A percentile compares a stretch with the other conserved stretches of the same genome.
Evolutionary conservation across 2,888 invertebrate genomes (phyloP).

Genomic region (Agelastica alni): DNA sequence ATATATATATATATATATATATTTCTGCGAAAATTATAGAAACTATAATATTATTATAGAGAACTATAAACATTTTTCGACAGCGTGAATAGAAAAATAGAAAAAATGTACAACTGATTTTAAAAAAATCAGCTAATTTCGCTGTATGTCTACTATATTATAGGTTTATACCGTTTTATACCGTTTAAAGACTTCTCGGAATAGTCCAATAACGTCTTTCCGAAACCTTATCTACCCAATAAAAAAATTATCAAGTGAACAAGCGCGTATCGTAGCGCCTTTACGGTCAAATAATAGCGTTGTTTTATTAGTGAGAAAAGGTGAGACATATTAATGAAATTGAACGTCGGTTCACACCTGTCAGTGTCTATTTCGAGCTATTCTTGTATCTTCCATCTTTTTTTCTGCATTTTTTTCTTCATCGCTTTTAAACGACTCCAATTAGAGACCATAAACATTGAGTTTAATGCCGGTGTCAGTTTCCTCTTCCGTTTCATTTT

Average conservation of each 20-base stretch:
- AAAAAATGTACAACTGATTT: no score
- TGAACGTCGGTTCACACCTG: slow-evolving; percentile 17
- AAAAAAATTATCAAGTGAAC: background rate
- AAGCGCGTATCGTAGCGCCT: background rate
- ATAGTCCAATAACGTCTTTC: background rate
- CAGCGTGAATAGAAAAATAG: no score
- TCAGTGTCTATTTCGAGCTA: slow-evolving; percentile 3
- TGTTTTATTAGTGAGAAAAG: slow-evolving; percentile 8
- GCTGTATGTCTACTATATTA: no score
- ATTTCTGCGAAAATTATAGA: no score
- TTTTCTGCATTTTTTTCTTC: slow-evolving; percentile 8
- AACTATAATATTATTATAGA: no score
- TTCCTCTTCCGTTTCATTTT: slow-evolving; percentile 20
- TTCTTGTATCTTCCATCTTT: slow-evolving; percentile 5
- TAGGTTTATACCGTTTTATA: no score
- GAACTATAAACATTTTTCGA: no score
- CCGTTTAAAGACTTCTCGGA: background rate
- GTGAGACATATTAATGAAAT: slow-evolving; percentile 18
- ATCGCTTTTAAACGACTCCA: slow-evolving; percentile 20
- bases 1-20: no score
- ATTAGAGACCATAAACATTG: slow-evolving; percentile 25
- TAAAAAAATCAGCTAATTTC: no score
- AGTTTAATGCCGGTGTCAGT: slow-evolving; percentile 24
- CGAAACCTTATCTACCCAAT: background rate
- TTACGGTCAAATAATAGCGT: slow-evolving; percentile 1